Evolutionary conservation across 2,113 vertebrate species (phyloP).

Genomic region (Sprattus sprattus): DNA sequence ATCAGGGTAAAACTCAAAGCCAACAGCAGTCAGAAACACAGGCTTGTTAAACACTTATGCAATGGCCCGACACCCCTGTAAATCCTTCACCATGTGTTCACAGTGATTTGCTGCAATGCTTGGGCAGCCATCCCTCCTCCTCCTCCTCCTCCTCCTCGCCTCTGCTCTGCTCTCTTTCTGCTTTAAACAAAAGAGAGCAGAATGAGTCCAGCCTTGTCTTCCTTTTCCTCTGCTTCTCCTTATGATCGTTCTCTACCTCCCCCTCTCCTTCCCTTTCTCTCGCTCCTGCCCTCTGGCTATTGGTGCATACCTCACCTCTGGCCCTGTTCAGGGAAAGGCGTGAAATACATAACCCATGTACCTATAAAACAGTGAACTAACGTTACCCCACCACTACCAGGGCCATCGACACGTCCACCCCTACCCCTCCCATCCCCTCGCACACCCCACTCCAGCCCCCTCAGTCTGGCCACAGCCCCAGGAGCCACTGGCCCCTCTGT

Average conservation of each 20-base stretch:
- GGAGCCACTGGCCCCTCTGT: slow-evolving; percentile 36
- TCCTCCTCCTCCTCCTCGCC: neutral
- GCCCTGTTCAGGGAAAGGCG: slow-evolving; percentile 34
- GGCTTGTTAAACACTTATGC: slow-evolving; percentile 21
- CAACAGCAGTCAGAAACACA: slow-evolving; percentile 19
- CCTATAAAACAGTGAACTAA: slow-evolving; percentile 44
- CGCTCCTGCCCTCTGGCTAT: slow-evolving; percentile 11
- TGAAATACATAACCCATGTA: slow-evolving; percentile 50
- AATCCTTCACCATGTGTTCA: slow-evolving; percentile 19
- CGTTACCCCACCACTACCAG: neutral
- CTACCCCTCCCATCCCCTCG: neutral
- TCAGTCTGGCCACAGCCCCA: slow-evolving; percentile 28
- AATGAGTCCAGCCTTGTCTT: neutral
- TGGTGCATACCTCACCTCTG: slow-evolving; percentile 44
- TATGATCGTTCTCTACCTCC: neutral
- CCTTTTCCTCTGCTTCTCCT: neutral
- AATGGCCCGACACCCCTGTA: slow-evolving; percentile 8
- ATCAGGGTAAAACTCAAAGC: slow-evolving; percentile 11
- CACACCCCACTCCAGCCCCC: slow-evolving; percentile 8
- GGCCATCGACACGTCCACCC: slow-evolving; percentile 14
- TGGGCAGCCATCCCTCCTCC: neutral
- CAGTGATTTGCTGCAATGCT: slow-evolving; percentile 15
- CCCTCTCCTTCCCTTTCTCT: neutral
- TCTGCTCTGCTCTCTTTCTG: neutral
- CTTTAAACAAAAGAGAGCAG: neutral